Evolutionary conservation across 2,113 vertebrate genomes (phyloP), one percentile per base, ranked within the genome.

Genomic region (Cyprinodon tularosa): DNA sequence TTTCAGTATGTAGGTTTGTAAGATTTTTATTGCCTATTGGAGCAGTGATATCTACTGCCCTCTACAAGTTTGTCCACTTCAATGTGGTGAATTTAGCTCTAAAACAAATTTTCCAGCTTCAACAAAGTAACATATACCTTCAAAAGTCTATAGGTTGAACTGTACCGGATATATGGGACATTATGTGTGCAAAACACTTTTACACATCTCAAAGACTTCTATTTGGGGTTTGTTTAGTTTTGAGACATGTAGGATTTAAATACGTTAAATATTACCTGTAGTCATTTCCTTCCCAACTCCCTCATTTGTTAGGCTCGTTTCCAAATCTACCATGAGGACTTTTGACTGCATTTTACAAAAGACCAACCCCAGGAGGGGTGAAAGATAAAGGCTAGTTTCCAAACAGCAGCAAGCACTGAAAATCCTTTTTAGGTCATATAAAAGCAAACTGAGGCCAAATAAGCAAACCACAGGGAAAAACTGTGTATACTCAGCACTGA

Each of bases 401-500:
- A 76, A 75, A 76, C 80, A 89, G 78, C 82, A 68, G 66, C 2
- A 39, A 76, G 74, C 72, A 68, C 36, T 45, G 60, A 82, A 72
- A 75, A 17, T 39, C 89, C 92, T 88, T 93, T 89, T 93, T 90
- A 91, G 92, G 92, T 89, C 86, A 91, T 84, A 87, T 84, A 79
- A 68, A 62, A 77, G 78, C 38, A 72, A 87, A 74, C 47, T 20
- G 38, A 74, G 66, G 84, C 85, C 86, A 85, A 86, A 88, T 80
- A 89, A 83, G 81, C 83, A 76, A 76, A 74, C 79, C 76, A 71
- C 36, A 70, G 74, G 72, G 72, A 80, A 85, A 78, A 76, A 78
- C 71, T 71, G 74, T 4, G 50, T 57, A 8, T 6, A 20, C 48
- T 53, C 48, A 53, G 48, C 76, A 71, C 62, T 70, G 70, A 76